These are phyloP conservation scores for Pseudoips prasinana DNA, from an alignment of 2,888 invertebrate genomes.

Conservation along the genomic window DNA sequence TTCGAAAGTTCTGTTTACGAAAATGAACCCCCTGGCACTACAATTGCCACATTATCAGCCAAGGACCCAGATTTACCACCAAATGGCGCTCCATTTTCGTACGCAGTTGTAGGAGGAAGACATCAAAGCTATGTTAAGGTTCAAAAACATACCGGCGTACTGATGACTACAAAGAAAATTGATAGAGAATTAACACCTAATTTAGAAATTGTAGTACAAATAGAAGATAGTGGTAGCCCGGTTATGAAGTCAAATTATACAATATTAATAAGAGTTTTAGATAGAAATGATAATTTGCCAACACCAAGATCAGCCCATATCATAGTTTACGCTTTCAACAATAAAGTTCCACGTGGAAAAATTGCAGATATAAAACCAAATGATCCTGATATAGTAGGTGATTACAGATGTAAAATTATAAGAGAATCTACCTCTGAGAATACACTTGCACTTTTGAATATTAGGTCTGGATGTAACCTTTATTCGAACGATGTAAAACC, in stretches of 20 bases:
- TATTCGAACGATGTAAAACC: conserved; percentile 88
- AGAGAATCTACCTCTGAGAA: conserved; percentile 83
- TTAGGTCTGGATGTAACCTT: conserved; percentile 90
- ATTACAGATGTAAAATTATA: conserved; percentile 92
- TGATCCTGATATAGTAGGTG: conserved; percentile 94
- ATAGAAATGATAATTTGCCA: conserved; percentile 96
- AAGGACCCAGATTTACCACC: conserved; percentile 94
- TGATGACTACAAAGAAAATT: conserved; percentile 89
- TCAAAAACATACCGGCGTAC: conserved; percentile 89
- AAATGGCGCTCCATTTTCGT: conserved; percentile 95
- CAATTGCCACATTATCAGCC: conserved; percentile 92
- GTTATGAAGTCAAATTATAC: conserved; percentile 91
- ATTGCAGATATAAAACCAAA: conserved; percentile 96
- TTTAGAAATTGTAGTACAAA: conserved; percentile 89
- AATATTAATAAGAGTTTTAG: conserved; percentile 88
- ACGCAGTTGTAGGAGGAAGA: conserved; percentile 88
- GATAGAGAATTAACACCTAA: conserved; percentile 91
- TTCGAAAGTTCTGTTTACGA: conserved; percentile 91
- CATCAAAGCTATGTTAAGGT: conserved; percentile 89
- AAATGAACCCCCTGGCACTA: conserved; percentile 92
- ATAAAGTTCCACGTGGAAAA: conserved; percentile 88
- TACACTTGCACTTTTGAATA: conserved; percentile 83
- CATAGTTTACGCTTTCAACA: conserved; percentile 89
- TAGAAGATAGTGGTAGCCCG: conserved; percentile 93
- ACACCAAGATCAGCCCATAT: conserved; percentile 91